A percentile compares a stretch with the other conserved stretches of the same genome.
Evolutionary conservation across 2,797 vertebrate genomes (phyloP).

Genomic region (Melopsittacus undulatus): DNA sequence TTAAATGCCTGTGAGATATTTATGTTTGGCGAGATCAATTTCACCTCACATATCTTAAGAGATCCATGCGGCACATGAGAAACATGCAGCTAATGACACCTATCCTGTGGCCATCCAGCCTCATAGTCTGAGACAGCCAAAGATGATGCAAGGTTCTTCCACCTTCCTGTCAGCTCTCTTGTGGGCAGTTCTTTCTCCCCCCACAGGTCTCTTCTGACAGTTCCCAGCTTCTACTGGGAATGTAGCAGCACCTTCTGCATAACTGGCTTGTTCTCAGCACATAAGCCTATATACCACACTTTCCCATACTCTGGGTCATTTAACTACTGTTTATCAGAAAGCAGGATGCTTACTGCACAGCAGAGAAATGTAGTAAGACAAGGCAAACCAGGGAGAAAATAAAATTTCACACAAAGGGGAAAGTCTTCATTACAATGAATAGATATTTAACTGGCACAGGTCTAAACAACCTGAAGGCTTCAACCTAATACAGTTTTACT

Average conservation of each 20-base stretch:
- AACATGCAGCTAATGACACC: neutral
- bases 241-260: neutral
- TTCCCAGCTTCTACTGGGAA: neutral
- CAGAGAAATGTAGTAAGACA: neutral
- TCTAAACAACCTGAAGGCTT: neutral
- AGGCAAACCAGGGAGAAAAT: neutral
- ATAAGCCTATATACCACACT: accelerated
- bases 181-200: neutral
- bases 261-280: neutral
- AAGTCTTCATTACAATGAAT: neutral
- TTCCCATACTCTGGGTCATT: neutral
- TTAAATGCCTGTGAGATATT: neutral
- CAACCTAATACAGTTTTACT: neutral
- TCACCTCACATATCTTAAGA: neutral
- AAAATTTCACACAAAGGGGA: neutral
- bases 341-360: neutral
- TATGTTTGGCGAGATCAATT: neutral
- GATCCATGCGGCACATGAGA: neutral
- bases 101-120: neutral
- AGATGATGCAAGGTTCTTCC: neutral
- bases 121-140: neutral
- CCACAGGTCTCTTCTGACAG: neutral
- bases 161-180: neutral
- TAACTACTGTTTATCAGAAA: neutral
- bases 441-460: neutral